Percentiles rank a stretch among this genome's conserved stretches.
Conservation (phyloP, 1,140 invertebrate genomes). For the Apis mellifera region DNA sequence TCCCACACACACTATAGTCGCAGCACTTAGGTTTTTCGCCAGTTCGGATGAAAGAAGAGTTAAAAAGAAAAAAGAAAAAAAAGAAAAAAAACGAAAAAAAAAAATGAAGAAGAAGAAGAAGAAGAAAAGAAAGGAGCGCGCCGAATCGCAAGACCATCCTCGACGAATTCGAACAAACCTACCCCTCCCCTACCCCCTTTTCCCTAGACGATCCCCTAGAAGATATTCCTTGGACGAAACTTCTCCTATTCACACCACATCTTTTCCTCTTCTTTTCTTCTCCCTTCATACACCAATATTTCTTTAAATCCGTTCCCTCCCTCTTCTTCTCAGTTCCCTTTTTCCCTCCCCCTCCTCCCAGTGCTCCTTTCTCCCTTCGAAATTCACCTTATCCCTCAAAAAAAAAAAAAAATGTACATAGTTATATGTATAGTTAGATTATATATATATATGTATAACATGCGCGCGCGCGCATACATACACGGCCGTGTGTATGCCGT, state of each 20-base stretch:
- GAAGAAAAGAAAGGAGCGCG: constrained; percentile 29
- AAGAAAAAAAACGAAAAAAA: constrained; percentile 12
- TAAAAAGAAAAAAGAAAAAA: constrained; percentile 22
- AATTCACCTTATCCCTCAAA: constrained; percentile 50
- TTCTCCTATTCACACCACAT: constrained; percentile 9
- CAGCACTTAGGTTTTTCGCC: constrained; percentile 54
- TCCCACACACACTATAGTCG: constrained; percentile 52
- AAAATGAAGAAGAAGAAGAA: background rate
- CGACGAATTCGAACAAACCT: constrained; percentile 16
- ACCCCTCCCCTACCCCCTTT: background rate
- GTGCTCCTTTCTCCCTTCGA: background rate
- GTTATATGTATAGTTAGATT: constrained; percentile 82
- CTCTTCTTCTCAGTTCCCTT: background rate
- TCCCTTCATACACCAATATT: background rate
- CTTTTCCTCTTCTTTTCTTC: constrained; percentile 28
- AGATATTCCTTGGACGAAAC: constrained; percentile 24
- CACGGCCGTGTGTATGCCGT: constrained; percentile 39
- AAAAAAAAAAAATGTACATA: constrained; percentile 74
- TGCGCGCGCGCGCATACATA: constrained; percentile 51
- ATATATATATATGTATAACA: constrained; percentile 67
- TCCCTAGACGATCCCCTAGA: constrained; percentile 28
- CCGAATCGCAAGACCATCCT: constrained; percentile 38
- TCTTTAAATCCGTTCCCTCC: background rate
- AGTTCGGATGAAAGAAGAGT: constrained; percentile 22
- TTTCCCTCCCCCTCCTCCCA: too few species aligned